Evolutionary conservation across 2,797 vertebrate genomes (phyloP), one percentile per base, ranked within the genome.

Genomic region (Rhincodon typus): DNA sequence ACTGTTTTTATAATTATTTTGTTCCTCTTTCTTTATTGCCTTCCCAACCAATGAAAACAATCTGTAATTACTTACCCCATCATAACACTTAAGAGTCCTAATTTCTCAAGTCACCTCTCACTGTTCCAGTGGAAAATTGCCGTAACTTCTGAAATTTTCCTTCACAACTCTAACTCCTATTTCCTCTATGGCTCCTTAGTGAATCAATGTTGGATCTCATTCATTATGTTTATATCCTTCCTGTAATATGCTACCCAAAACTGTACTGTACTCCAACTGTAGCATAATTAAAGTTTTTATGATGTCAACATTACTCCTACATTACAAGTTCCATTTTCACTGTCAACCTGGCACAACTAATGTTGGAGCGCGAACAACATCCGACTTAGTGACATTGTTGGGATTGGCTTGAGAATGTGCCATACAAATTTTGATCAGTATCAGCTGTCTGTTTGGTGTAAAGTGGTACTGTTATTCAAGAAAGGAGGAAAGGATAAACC

Each of bases 1-100:
- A 6, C 17, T 38, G 86, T 90, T 66, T 87, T 91, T 91, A 91
- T 91, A 90, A 90, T 90, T 90, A 34, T n/a, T 53, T 34, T 66
- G 57, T 62, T 62, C 15, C 4, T 30, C n/a, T 19, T 25, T 86
- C 19, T 21, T 86, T 86, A 23, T 23, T 86, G 21, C 6, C 88
- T 91, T 91, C 5, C 15, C 88, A 62, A 91, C 88, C 17, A 91
- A 62, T 19, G 30, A 30, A 62, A 88, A 15, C 46, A 90, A 90
- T 57, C 50, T 62, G 19, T 27, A 7, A 50, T 50, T 88, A 50
- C 2, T 50, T 86, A 46, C 42, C 21, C 46, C 42, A 82, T 86
- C 23, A 46, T 86, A 86, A 86, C 42, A 10, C 25, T 91, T 66
- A 3, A 62, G 34, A 62, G 62, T 66, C 57, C 17, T n/a, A 90